Conservation (phyloP, 1,140 invertebrate genomes). For the Rhopalosiphum padi region DNA sequence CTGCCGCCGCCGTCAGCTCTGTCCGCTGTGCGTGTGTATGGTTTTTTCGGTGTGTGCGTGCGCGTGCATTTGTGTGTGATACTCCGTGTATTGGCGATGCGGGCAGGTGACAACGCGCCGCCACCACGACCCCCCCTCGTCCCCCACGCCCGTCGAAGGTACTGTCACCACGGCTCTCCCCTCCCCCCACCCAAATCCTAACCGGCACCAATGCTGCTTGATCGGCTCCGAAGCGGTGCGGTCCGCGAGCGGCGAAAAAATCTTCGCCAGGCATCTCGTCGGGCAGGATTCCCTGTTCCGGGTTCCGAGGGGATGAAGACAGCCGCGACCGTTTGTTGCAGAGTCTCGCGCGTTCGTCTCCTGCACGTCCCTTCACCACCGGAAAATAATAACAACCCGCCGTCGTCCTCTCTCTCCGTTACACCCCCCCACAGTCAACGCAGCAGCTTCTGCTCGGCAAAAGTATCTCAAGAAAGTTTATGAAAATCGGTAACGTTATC, state of each 20-base stretch:
- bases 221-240: no score
- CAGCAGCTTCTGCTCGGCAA: neutral
- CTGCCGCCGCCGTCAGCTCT: slow-evolving; percentile 33
- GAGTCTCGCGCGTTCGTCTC: neutral
- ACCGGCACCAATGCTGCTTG: neutral
- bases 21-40: neutral
- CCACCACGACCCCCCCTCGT: neutral
- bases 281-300: neutral
- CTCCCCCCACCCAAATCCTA: neutral
- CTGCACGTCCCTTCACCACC: neutral
- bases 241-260: neutral
- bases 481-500: neutral
- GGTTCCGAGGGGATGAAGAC: neutral
- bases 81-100: slow-evolving; percentile 23
- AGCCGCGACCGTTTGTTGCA: neutral
- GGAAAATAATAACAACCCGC: neutral
- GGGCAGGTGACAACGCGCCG: slow-evolving; percentile 42
- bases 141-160: no score
- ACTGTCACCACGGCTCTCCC: neutral
- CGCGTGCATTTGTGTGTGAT: neutral
- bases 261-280: neutral
- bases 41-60: neutral
- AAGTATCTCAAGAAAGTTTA: neutral
- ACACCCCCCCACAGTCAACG: neutral
- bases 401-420: neutral